phyloP scores from a whole-genome alignment of 2,888 invertebrate genomes.

The Zaprionus bogoriensis region DNA sequence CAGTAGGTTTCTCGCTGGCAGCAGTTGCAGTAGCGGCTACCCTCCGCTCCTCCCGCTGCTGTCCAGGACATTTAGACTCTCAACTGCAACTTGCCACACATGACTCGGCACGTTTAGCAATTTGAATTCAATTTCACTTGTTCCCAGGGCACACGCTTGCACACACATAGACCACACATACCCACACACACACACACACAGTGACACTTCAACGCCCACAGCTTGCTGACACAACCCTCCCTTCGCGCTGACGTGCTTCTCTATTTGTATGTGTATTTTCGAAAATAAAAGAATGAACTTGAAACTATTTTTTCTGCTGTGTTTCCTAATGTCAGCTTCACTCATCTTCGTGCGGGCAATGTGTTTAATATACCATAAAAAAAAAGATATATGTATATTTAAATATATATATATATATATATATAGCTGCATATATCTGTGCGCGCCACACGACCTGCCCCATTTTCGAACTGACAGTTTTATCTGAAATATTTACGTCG shows the following conservation, averaged over 20 bases:
- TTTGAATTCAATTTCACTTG: constrained; percentile 68
- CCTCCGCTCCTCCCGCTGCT: neutral
- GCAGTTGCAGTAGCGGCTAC: neutral
- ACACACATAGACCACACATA: neutral
- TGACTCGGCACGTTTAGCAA: constrained; percentile 62
- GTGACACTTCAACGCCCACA: neutral
- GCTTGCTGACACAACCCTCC: constrained; percentile 60
- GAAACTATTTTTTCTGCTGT: constrained; percentile 47
- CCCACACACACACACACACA: neutral
- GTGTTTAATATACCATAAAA: constrained; percentile 24
- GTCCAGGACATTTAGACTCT: constrained; percentile 36
- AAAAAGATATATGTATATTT: neutral
- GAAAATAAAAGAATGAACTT: constrained; percentile 54
- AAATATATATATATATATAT: neutral
- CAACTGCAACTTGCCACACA: constrained; percentile 44
- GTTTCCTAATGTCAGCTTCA: neutral
- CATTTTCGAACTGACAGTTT: constrained; percentile 5
- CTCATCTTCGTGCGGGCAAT: constrained; percentile 13
- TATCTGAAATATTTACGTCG: constrained; percentile 7
- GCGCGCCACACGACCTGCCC: constrained; percentile 7
- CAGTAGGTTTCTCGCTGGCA: neutral
- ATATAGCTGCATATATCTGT: neutral
- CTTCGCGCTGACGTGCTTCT: constrained; percentile 41
- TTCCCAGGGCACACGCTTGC: constrained; percentile 33
- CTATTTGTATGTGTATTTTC: constrained; percentile 48